Base-by-base conservation (phyloP, 2,797 vertebrate genomes). In the Parambassis ranga region DNA sequence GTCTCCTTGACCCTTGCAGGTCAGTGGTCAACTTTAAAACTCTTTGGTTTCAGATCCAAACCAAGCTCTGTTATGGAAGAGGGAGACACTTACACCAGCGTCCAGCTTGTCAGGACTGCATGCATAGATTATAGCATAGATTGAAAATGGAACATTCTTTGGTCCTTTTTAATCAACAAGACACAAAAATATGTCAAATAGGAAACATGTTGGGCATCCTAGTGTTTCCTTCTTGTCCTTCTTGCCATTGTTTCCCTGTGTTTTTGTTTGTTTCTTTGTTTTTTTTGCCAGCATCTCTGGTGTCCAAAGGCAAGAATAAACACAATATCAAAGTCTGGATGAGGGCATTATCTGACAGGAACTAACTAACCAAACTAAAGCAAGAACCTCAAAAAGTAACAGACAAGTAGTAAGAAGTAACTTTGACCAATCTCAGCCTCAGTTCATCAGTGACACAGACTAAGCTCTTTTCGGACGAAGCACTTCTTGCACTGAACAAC, bases 401-500 rank as follows among this genome's bases (percentile, higher is more conserved):
- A 67, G 49, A n/a, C n/a, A 74, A 48, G 47, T 57, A 51, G 39
- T 31, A 42, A 43, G 13, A 77, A 56, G 32, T 9, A 64, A 30
- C 32, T 61, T 2, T 19, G 50, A 58, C 31, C 30, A 7, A 37
- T 47, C 31, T 61, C 39, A 10, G n/a, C 42, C 53, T 37, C 61
- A 41, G 65, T 48, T 62, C 41, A 59, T 90, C 93, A 99, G 87
- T 96, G 71, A 48, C 97, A 99, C 70, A 99, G 92, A 76, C 95
- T 99, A 58, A 98, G 94, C 72, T 98, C 95, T 80, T 96, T 96
- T 33, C 90, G 93, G 61, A 98, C 95, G 1, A 92, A 90, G 83
- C 97, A 99, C 77, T 97, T 97, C 81, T 97, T 97, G 81, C 97
- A 99, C 84, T 99, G 96, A 55, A 99, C 97, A 18, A 98, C 95